phyloP scores from a whole-genome alignment of 2,113 vertebrate genomes.

The Casuarius casuarius region DNA sequence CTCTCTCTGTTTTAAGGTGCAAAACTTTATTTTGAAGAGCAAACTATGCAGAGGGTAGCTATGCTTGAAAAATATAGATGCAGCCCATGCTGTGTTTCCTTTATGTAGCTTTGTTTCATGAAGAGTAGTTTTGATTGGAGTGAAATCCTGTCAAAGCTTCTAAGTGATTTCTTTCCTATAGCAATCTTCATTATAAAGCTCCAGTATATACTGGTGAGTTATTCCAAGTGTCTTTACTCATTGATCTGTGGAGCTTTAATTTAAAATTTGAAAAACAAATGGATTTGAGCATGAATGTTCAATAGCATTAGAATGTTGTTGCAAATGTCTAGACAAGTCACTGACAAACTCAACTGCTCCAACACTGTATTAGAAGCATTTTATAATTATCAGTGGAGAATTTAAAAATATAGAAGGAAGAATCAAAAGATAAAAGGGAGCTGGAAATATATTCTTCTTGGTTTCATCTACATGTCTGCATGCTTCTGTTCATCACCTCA shows the following conservation, averaged over 20 bases:
- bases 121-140: not conserved
- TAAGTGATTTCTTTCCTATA: not conserved
- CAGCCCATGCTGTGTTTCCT: not conserved
- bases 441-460: not conserved
- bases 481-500: not conserved
- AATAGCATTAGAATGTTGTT: not conserved
- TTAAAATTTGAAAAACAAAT: not conserved
- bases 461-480: not conserved
- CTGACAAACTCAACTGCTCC: not conserved
- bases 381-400: not conserved
- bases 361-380: not conserved
- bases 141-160: not conserved
- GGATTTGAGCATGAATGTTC: not conserved
- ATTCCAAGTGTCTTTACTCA: not conserved
- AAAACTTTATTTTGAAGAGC: not conserved
- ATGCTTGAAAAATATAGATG: not conserved
- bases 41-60: not conserved
- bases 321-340: not conserved
- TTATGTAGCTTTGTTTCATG: not conserved
- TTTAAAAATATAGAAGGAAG: not conserved
- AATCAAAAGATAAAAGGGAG: not conserved
- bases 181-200: not conserved
- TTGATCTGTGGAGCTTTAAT: not conserved
- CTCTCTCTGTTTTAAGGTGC: not conserved
- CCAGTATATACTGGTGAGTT: not conserved